A percentile compares a stretch with the other conserved stretches of the same genome.
phyloP scores from a whole-genome alignment of 2,888 invertebrate species.

The Eledona agricola region DNA sequence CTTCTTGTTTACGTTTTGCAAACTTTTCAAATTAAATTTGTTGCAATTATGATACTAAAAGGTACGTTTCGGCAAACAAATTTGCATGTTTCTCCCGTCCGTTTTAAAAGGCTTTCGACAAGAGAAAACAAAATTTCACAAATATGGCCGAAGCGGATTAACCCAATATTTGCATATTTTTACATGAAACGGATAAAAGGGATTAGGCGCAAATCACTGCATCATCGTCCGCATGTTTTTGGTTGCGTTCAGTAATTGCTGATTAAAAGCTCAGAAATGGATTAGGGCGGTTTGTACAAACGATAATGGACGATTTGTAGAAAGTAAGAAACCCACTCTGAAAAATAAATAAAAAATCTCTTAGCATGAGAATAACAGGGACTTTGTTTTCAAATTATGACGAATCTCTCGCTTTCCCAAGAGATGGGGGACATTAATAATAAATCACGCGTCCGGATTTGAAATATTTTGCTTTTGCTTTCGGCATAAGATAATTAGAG shows the following conservation, averaged over 20 bases:
- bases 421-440: slow-evolving; percentile 22
- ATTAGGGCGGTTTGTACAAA: slow-evolving; percentile 15
- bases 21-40: slow-evolving; percentile 38
- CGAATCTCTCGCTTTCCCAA: slow-evolving; percentile 11
- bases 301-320: slow-evolving; percentile 24
- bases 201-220: slow-evolving; percentile 36
- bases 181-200: slow-evolving; percentile 35
- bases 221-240: slow-evolving; percentile 29
- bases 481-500: too few species aligned
- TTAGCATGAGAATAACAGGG: background rate
- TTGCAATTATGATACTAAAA: slow-evolving; percentile 34
- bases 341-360: slow-evolving; percentile 14
- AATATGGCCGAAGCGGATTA: slow-evolving; percentile 38
- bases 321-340: slow-evolving; percentile 6
- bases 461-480: too few species aligned
- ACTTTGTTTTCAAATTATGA: slow-evolving; percentile 7
- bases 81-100: slow-evolving; percentile 37
- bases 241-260: slow-evolving; percentile 36
- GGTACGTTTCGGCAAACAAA: slow-evolving; percentile 35
- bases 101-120: slow-evolving; percentile 30
- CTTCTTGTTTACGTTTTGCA: slow-evolving; percentile 35
- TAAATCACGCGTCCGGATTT: slow-evolving; percentile 11
- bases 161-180: slow-evolving; percentile 40
- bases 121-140: slow-evolving; percentile 35
- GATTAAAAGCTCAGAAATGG: slow-evolving; percentile 32